Percentiles rank a stretch among this genome's conserved stretches.
These are phyloP conservation scores for Ornithoptera priamus DNA, from an alignment of 2,888 invertebrate genomes.

Conservation along the genomic window DNA sequence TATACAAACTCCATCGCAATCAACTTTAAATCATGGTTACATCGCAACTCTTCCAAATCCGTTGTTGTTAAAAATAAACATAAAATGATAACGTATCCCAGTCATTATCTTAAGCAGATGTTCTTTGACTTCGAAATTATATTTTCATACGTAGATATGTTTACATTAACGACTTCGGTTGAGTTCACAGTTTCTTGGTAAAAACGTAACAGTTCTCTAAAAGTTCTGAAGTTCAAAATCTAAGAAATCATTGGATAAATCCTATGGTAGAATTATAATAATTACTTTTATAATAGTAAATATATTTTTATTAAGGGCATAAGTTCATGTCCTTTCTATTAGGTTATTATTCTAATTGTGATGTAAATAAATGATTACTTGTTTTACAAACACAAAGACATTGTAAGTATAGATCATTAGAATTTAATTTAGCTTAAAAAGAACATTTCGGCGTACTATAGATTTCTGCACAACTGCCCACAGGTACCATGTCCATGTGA, in stretches of 20 bases:
- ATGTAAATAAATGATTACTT: not conserved
- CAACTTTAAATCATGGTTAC: not conserved
- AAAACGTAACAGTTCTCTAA: conserved; percentile 36
- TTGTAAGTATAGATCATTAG: too few species aligned
- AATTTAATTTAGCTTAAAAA: conserved; percentile 14
- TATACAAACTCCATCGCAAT: too few species aligned
- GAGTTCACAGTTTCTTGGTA: conserved; percentile 38
- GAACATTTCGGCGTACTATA: conserved; percentile 15
- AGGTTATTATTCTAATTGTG: not conserved
- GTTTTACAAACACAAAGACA: too few species aligned
- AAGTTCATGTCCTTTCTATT: not conserved
- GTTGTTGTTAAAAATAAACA: not conserved
- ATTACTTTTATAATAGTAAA: not conserved
- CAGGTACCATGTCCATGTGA: conserved; percentile 18
- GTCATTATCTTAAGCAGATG: conserved; percentile 27
- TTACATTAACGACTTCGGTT: conserved; percentile 36
- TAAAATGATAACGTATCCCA: not conserved
- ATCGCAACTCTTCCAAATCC: not conserved
- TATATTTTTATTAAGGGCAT: not conserved
- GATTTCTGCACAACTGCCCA: conserved; percentile 17
- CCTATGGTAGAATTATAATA: not conserved
- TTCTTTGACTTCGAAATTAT: conserved; percentile 37
- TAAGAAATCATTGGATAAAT: conserved; percentile 18
- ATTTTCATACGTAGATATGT: conserved; percentile 35
- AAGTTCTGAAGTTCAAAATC: conserved; percentile 28